Evolutionary conservation across 2,888 invertebrate species (phyloP).

Genomic region (Parnassius orleans): DNA sequence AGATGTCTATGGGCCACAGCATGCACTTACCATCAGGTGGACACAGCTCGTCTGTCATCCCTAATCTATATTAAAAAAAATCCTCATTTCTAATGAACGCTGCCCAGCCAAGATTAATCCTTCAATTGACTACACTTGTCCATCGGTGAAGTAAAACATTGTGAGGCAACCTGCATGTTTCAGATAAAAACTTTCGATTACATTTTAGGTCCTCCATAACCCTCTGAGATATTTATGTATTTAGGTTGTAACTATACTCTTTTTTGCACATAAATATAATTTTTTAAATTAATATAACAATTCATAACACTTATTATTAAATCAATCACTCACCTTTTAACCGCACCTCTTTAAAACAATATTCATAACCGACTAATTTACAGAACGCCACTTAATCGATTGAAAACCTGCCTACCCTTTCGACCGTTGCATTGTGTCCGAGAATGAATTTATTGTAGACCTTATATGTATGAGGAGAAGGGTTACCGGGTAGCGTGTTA

Average conservation of each 20-base stretch:
- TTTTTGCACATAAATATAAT: neutral
- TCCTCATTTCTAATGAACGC: no score
- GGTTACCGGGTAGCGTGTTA: constrained; percentile 31
- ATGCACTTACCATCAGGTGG: no score
- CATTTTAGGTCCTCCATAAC: no score
- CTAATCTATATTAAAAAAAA: no score
- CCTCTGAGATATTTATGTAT: no score
- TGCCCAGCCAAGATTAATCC: no score
- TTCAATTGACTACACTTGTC: no score
- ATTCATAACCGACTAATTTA: constrained; percentile 43
- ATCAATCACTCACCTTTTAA: constrained; percentile 10
- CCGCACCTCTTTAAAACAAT: constrained; percentile 41
- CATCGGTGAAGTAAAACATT: no score
- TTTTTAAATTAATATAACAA: neutral
- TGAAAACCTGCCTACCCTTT: constrained; percentile 51
- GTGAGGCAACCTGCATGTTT: no score
- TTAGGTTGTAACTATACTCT: neutral
- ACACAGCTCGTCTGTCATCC: no score
- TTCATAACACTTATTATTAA: neutral
- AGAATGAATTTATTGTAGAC: constrained; percentile 36
- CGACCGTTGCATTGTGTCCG: constrained; percentile 30
- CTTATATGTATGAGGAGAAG: constrained; percentile 42
- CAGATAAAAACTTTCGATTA: no score
- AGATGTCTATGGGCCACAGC: no score
- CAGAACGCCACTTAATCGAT: constrained; percentile 66